Conservation (phyloP, 2,113 vertebrate species). For the Oplegnathus fasciatus region DNA sequence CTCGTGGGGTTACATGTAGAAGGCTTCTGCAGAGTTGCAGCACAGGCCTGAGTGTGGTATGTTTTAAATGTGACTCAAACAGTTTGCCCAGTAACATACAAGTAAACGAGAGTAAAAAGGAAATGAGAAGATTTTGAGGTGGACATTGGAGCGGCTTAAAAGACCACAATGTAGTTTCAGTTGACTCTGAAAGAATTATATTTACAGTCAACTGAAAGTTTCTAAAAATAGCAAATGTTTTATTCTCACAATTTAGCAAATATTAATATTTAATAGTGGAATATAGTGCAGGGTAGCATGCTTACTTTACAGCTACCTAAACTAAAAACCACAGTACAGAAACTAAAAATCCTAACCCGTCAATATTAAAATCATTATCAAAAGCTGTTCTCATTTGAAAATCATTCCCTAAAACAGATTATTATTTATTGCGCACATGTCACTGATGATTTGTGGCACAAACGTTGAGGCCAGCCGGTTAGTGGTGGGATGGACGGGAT, state of each 20-base stretch:
- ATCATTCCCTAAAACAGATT: neutral
- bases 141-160: neutral
- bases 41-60: neutral
- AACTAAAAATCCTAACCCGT: neutral
- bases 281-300: too few relatives aligned
- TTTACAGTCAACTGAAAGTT: neutral
- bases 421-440: neutral
- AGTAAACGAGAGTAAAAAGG: conserved; percentile 23
- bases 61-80: conserved; percentile 7
- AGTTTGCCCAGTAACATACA: neutral
- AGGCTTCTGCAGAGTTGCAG: neutral
- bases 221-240: neutral
- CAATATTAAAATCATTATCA: neutral
- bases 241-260: neutral
- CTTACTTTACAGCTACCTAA: neutral
- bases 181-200: neutral
- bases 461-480: conserved; percentile 9
- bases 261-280: neutral
- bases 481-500: neutral
- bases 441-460: conserved; percentile 13
- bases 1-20: neutral
- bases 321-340: too few relatives aligned
- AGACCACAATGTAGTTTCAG: conserved; percentile 10
- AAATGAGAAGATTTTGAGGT: conserved; percentile 11
- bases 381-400: neutral